phyloP scores from a whole-genome alignment of 2,113 vertebrate species.

The Melanocharis versteri region DNA sequence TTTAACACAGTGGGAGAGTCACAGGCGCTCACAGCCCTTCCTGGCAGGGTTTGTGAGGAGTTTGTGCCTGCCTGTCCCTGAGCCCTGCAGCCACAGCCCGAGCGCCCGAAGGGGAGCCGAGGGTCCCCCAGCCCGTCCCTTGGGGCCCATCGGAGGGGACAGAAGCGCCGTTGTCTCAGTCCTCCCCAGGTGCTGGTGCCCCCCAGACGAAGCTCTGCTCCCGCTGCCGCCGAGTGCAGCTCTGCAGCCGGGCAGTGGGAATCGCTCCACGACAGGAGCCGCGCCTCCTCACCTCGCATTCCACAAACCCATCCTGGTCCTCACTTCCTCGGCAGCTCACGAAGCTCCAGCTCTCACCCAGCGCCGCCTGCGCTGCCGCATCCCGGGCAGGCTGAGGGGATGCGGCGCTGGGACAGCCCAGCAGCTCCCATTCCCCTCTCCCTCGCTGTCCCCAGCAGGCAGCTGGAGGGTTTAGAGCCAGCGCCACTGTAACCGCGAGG shows the following conservation, averaged over 20 bases:
- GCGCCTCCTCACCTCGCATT: background rate
- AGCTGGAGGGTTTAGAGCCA: background rate
- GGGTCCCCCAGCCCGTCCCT: background rate
- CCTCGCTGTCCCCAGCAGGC: background rate
- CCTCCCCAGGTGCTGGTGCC: background rate
- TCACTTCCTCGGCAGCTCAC: background rate
- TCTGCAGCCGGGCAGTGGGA: background rate
- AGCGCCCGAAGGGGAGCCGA: background rate
- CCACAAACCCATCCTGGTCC: background rate
- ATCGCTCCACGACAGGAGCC: fast-evolving
- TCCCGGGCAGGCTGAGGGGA: background rate
- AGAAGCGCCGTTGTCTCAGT: fast-evolving
- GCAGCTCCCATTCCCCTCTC: background rate
- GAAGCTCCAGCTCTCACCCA: background rate
- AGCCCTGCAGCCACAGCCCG: background rate
- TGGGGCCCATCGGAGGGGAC: background rate
- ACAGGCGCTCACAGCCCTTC: fast-evolving
- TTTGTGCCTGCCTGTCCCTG: background rate
- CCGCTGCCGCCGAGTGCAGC: fast-evolving
- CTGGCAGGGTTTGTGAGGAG: background rate
- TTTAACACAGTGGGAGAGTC: background rate
- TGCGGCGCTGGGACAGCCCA: fast-evolving
- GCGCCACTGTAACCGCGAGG: fast-evolving
- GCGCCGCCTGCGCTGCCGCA: background rate
- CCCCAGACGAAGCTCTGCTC: background rate